phyloP scores from a whole-genome alignment of 2,113 vertebrate genomes.

The Cairina moschata region DNA sequence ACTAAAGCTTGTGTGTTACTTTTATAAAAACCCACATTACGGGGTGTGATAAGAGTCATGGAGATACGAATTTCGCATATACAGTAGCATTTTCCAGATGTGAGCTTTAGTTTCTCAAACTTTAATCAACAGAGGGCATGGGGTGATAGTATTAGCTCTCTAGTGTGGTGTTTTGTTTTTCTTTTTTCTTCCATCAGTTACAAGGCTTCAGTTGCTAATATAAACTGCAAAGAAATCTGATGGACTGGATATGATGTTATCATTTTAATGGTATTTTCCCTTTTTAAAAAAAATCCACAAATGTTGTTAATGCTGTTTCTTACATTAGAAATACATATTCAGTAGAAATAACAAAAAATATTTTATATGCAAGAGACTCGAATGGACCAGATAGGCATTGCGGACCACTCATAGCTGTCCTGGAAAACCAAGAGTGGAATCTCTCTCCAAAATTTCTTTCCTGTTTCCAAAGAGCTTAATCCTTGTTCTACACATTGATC shows the following conservation, averaged over 20 bases:
- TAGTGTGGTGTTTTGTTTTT: neutral
- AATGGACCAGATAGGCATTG: neutral
- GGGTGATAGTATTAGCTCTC: neutral
- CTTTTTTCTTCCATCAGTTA: neutral
- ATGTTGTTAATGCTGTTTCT: neutral
- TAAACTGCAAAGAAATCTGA: neutral
- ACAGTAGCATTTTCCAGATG: neutral
- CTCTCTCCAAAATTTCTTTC: neutral
- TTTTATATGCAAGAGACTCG: neutral
- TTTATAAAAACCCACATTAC: neutral
- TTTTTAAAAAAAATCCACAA: neutral
- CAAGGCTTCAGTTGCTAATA: neutral
- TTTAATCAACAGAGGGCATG: neutral
- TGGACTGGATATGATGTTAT: neutral
- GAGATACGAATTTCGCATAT: neutral
- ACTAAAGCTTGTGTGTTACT: neutral
- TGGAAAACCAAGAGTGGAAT: neutral
- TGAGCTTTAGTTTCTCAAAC: neutral
- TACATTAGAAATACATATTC: neutral
- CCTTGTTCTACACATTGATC: neutral
- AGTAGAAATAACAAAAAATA: neutral
- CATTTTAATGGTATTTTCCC: neutral
- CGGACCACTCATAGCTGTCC: neutral
- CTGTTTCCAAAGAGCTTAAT: neutral
- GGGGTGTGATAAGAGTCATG: neutral